Base-by-base conservation (phyloP, 2,888 invertebrate species). In the Drosophila helvetica region DNA sequence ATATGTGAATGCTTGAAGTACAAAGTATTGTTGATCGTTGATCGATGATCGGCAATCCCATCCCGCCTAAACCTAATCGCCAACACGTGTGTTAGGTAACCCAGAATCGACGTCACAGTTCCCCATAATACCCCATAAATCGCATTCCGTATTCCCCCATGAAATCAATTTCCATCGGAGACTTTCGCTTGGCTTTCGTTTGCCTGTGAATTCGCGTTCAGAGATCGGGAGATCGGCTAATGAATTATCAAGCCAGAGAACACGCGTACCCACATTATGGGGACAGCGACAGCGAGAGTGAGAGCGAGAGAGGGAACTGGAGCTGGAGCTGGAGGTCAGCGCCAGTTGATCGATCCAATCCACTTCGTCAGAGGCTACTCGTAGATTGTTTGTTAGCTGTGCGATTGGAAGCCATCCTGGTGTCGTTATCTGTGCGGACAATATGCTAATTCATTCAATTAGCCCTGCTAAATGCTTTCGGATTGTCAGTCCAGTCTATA, bases 401-500 rank as follows among this genome's bases (percentile, higher is more conserved):
- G 7, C 25, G 42, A 57, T 52, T 50, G 25, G 45, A 66, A 33
- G 38, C 53, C 54, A 33, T 73, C 60, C 74, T 64, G 67, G 56
- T n/a, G 38, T 51, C 42, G 66, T 73, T 73, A 73, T 73, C 74
- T 43, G 45, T 51, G 15, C 53, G 25, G 30, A 70, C 63, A 71
- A 74, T 71, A 81, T 79, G 83, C 67, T 79, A 87, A 85, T 87
- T 83, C 83, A 87, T 87, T 83, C 83, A 83, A 83, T 83, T 83
- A 83, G 75, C 79, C 66, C 30, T 54, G 73, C 73, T 75, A 78
- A 86, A 77, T 74, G 77, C 53, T 55, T 74, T 75, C 42, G 56
- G 54, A 61, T 64, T 77, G 60, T 67, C 52, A 63, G 48, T 50
- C 43, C 30, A 57, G 46, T 19, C 45, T 51, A 51, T 56, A 38